These are phyloP conservation scores for Dusona sp. DNA, from an alignment of 2,888 invertebrate genomes.

Conservation along the genomic window DNA sequence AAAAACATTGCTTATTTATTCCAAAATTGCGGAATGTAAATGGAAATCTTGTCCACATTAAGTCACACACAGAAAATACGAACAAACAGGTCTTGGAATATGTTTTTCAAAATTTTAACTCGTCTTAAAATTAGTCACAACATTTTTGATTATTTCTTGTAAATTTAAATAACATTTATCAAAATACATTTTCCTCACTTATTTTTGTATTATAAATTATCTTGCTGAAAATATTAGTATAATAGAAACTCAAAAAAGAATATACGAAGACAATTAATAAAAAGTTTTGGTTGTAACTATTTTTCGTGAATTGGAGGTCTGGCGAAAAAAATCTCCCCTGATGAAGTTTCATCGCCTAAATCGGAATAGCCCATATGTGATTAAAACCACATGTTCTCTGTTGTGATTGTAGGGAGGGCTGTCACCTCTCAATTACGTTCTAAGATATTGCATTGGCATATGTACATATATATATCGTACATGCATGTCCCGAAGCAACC, in stretches of 20 bases:
- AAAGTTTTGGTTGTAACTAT: background rate
- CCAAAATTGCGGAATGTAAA: background rate
- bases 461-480: slow-evolving; percentile 47
- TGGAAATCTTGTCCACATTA: background rate
- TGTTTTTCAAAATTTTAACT: background rate
- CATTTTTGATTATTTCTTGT: background rate
- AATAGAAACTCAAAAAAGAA: background rate
- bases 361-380: background rate
- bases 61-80: background rate
- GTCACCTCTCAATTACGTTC: slow-evolving; percentile 1
- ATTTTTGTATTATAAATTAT: too few species aligned
- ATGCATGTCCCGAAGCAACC: background rate
- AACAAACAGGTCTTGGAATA: background rate
- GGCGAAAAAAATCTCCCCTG: background rate
- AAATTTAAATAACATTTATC: background rate
- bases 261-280: background rate
- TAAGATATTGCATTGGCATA: slow-evolving; percentile 7
- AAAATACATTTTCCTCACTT: too few species aligned
- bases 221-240: too few species aligned
- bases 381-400: slow-evolving; percentile 14
- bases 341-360: background rate
- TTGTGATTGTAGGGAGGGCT: background rate
- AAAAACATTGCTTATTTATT: background rate
- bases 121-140: background rate
- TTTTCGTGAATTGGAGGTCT: background rate